Base-by-base conservation (phyloP, 2,888 invertebrate genomes). In the Corbicula japonica region DNA sequence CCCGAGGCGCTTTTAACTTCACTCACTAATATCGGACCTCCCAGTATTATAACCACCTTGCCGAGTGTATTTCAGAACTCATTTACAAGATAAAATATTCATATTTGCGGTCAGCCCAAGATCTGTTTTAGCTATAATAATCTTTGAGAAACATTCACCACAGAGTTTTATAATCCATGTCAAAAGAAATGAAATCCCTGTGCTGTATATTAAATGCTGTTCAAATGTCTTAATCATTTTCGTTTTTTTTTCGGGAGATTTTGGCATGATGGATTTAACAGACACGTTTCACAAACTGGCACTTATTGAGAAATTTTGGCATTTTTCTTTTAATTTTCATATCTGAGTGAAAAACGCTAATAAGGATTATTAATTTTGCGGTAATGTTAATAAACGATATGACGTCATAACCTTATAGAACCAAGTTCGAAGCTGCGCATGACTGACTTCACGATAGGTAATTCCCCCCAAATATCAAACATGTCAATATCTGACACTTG, bases 401-500 rank as follows among this genome's bases (percentile, higher is more conserved):
- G n/a, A n/a, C n/a, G n/a, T n/a, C n/a, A n/a, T n/a, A n/a, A n/a
- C n/a, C n/a, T n/a, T 2, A 1, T 58, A 23, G 58, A 58, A 58
- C 30, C 35, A 21, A 58, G 35, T 58, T 58, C 21, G 32, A 21
- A 18, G 32, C 46, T 48, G 32, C 48, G 46, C 48, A 48, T 63
- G 63, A 63, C 48, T 61, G 58, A 30, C 58, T 32, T 56, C 56
- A 4, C 32, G 46, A 28, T 41, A 28, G 41, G 3, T 50, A 26
- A 26, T n/a, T 34, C 61, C 50, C 60, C 41, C 18, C 38, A 50
- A 61, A 46, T 70, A 60, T 60, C 38, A n/a, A 52, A 52, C 41
- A 50, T 74, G 74, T 74, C 74, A 74, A 52, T 54, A 34, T 61
- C 26, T 74, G 74, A 68, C 74, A 68, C 61, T 61, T 68, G 34